Percentiles rank a stretch among this genome's conserved stretches.
These are phyloP conservation scores for Molorchus minor DNA, from an alignment of 2,888 invertebrate genomes.

Conservation along the genomic window DNA sequence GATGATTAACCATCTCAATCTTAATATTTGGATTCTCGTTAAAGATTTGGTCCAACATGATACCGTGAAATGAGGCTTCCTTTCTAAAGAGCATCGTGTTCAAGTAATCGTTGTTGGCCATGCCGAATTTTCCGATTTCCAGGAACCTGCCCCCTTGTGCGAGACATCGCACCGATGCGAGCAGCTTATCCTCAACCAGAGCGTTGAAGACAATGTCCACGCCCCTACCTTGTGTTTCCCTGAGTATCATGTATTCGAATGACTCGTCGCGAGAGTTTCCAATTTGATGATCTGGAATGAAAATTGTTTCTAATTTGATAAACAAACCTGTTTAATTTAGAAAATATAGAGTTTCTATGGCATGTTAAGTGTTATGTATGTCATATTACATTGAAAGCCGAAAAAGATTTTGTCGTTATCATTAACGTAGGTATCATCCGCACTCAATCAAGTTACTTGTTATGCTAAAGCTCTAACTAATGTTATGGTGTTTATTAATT, in stretches of 20 bases:
- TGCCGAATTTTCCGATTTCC: conserved; percentile 67
- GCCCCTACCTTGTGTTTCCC: conserved; percentile 82
- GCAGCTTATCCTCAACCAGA: conserved; percentile 81
- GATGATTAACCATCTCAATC: conserved; percentile 4
- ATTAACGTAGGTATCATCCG: no score
- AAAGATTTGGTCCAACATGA: conserved; percentile 71
- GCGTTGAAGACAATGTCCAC: conserved; percentile 93
- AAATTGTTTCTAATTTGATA: no score
- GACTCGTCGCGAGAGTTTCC: conserved; percentile 79
- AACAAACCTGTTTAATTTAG: no score
- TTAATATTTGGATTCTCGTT: conserved; percentile 26
- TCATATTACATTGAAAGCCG: no score
- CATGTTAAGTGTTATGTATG: no score
- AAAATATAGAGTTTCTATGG: no score
- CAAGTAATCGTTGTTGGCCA: conserved; percentile 46
- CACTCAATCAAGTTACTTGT: no score
- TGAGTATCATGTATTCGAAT: conserved; percentile 86
- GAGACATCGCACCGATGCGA: conserved; percentile 72
- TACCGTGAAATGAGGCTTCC: conserved; percentile 80
- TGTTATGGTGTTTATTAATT: not conserved
- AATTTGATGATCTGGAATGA: conserved; percentile 15
- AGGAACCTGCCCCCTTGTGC: conserved; percentile 74
- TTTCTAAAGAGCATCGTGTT: conserved; percentile 73
- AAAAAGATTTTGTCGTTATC: no score
- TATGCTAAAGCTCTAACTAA: no score